A percentile compares a stretch with the other conserved stretches of the same genome.
phyloP scores from a whole-genome alignment of 2,797 vertebrate species.

The Aplochiton taeniatus region DNA sequence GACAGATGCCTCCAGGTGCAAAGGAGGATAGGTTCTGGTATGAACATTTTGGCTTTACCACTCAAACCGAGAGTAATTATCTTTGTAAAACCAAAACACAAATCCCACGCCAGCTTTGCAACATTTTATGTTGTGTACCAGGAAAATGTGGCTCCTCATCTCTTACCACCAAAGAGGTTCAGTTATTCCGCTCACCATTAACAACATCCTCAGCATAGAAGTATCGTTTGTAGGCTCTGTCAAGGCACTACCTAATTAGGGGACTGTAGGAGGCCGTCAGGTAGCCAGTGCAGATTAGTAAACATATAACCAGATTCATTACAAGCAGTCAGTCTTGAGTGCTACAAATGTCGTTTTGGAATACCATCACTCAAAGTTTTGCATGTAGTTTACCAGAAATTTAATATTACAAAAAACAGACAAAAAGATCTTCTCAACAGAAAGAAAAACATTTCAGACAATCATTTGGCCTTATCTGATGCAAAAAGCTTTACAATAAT shows the following conservation, averaged over 20 bases:
- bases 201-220: background rate
- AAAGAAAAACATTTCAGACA: conserved; percentile 5
- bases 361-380: no score
- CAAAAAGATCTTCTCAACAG: background rate
- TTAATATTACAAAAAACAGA: background rate
- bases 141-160: background rate
- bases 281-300: conserved; percentile 1
- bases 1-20: conserved; percentile 4
- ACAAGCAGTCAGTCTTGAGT: no score
- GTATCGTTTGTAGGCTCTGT: conserved; percentile 21
- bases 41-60: conserved; percentile 5
- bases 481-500: conserved; percentile 18
- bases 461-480: conserved; percentile 37
- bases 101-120: conserved; percentile 8
- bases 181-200: background rate
- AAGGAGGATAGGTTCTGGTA: background rate
- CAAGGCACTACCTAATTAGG: conserved; percentile 65
- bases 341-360: no score
- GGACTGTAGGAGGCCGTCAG: conserved; percentile 4
- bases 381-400: no score
- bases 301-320: no score
- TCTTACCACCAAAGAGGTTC: background rate
- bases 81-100: conserved; percentile 3
- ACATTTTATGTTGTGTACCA: background rate
- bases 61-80: background rate